Conservation (phyloP, 2,888 invertebrate species). For the Folsomia manolachei region DNA sequence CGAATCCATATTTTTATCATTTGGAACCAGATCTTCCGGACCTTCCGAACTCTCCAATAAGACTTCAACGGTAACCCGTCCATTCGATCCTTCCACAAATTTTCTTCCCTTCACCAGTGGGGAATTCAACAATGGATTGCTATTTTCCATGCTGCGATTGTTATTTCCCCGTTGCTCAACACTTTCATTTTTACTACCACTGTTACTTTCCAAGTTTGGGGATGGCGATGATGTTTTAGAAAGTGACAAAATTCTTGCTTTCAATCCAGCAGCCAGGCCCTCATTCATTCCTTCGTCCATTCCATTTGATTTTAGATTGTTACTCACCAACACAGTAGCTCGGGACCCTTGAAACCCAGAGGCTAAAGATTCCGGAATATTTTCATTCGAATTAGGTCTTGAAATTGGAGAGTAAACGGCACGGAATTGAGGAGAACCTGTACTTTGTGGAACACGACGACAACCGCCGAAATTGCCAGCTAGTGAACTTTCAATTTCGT, state of each 20-base stretch:
- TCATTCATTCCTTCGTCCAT: slow-evolving; percentile 43
- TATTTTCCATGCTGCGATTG: slow-evolving; percentile 26
- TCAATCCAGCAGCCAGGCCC: slow-evolving; percentile 47
- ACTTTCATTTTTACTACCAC: slow-evolving; percentile 18
- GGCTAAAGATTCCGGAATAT: slow-evolving; percentile 40
- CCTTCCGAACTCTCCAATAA: slow-evolving; percentile 43
- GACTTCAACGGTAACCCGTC: slow-evolving; percentile 47
- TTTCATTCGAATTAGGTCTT: slow-evolving; percentile 53
- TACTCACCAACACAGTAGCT: slow-evolving; percentile 44
- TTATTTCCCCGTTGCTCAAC: not conserved
- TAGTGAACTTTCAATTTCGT: slow-evolving; percentile 81
- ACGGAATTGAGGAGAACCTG: slow-evolving; percentile 50
- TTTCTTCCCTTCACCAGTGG: slow-evolving; percentile 47
- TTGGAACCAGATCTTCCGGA: slow-evolving; percentile 31
- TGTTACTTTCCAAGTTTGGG: slow-evolving; percentile 23
- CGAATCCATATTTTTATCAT: slow-evolving; percentile 19
- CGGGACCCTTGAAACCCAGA: slow-evolving; percentile 28
- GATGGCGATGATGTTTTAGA: slow-evolving; percentile 38
- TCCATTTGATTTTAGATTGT: not conserved
- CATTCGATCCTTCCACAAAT: slow-evolving; percentile 35
- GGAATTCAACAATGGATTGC: slow-evolving; percentile 34
- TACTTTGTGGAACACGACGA: slow-evolving; percentile 12
- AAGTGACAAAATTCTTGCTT: slow-evolving; percentile 43
- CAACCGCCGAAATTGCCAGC: slow-evolving; percentile 56
- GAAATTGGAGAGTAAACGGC: slow-evolving; percentile 56